These are phyloP conservation scores for Nephrotoma guestfalica DNA, from an alignment of 2,888 invertebrate species.

Conservation along the genomic window DNA sequence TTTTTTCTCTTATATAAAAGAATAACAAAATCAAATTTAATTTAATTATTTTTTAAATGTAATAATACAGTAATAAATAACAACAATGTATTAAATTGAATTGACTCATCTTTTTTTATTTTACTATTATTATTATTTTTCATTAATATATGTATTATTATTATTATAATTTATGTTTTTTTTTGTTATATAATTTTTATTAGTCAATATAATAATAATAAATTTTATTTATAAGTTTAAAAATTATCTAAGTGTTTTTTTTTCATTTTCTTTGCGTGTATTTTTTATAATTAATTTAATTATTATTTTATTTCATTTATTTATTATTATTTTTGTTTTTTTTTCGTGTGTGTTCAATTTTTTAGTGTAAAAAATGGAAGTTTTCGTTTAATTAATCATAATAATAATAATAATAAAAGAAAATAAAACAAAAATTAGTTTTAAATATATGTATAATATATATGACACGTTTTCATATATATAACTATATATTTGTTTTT, in stretches of 20 bases:
- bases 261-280: not conserved
- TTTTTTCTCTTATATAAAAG: not conserved
- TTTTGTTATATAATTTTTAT: conserved; percentile 1
- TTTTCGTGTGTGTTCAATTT: not conserved
- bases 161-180: not conserved
- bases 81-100: conserved; percentile 3
- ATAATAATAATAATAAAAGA: not conserved
- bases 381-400: not conserved
- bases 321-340: not conserved
- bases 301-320: not conserved
- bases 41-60: not conserved
- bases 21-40: conserved; percentile 4
- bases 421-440: not conserved
- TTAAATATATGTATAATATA: not conserved
- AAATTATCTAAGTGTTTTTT: not conserved
- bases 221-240: not conserved
- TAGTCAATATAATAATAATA: not conserved
- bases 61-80: conserved; percentile 3
- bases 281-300: not conserved
- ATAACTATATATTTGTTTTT: not conserved
- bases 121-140: not conserved
- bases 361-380: not conserved
- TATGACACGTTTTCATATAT: not conserved
- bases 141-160: not conserved
- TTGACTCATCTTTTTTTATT: conserved; percentile 2